A percentile compares a stretch with the other conserved stretches of the same genome.
Evolutionary conservation across 1,140 invertebrate species (phyloP).

Genomic region (Plutomurus gul): DNA sequence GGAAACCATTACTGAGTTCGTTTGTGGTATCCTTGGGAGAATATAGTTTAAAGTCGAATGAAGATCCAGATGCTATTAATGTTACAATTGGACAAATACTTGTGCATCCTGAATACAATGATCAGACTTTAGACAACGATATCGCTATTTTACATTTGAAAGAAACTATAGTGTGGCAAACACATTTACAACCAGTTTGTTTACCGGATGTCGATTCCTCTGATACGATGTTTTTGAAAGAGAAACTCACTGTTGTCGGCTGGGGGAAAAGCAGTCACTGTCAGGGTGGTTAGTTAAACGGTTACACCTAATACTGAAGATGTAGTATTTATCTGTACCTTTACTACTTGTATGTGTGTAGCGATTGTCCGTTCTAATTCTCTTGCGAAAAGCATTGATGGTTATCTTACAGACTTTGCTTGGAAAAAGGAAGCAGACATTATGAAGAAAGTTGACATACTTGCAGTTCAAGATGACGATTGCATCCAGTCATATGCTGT

Average conservation of each 20-base stretch:
- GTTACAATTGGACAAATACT: not conserved
- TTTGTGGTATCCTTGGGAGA: not conserved
- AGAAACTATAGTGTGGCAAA: not conserved
- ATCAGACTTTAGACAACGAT: constrained; percentile 32
- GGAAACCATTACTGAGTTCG: not conserved
- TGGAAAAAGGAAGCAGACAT: not conserved
- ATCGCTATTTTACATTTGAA: constrained; percentile 20
- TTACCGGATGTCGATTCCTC: not conserved
- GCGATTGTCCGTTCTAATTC: not conserved
- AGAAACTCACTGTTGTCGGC: constrained; percentile 27
- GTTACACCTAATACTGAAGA: not conserved
- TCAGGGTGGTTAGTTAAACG: constrained; percentile 6
- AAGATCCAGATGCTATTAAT: not conserved
- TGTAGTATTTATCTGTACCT: not conserved
- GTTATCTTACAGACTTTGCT: constrained; percentile 4
- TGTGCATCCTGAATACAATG: constrained; percentile 7
- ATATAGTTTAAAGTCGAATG: not conserved
- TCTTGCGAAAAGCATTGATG: constrained; percentile 3
- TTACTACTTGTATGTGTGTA: not conserved
- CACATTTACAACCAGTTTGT: constrained; percentile 25
- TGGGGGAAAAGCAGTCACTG: constrained; percentile 36
- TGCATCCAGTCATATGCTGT: constrained; percentile 11
- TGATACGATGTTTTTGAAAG: not conserved
- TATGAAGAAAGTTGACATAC: constrained; percentile 4
- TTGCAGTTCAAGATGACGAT: not conserved